Evolutionary conservation across 2,888 invertebrate genomes (phyloP), one percentile per base, ranked within the genome.

Genomic region (Timema cristinae): DNA sequence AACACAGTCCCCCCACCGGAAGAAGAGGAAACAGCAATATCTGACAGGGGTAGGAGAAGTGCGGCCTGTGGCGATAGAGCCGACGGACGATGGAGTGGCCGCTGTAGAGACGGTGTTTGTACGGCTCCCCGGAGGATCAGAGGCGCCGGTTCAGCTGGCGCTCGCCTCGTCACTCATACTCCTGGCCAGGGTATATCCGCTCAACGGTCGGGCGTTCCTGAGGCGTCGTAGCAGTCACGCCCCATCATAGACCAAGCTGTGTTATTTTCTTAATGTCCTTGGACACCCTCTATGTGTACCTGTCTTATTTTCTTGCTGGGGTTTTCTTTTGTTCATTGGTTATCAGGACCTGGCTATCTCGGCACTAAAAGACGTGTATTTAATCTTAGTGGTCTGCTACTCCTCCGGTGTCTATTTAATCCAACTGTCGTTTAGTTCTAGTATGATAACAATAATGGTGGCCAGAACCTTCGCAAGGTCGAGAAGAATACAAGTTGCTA

Each of bases 41-140:
- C 16, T 48, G 15, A 49, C 56, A 8, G 50, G 80, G 73, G 81
- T 81, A 78, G 79, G 79, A 51, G 90, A 91, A 79, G 86, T 93
- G 75, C 87, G 91, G 76, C 93, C 96, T 56, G 88, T 97, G 72
- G 95, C 97, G 61, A 90, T 97, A 70, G 97, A 97, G 82, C 95
- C 95, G 47, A 95, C 95, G 0, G 90, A 88, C 72, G 95, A 97
- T 84, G 92, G 92, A 52, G 86, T 92, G 61, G 95, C 95, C 13
- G 96, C 95, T n/a, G 93, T 97, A 69, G 92, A 93, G 72, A 94
- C 97, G 0, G 92, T 97, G 66, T 90, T 97, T 79, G 91, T 97
- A 74, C 91, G 93, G 81, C 84, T 97, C 77, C 97, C 97, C 0
- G 96, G 96, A 52, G 94, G 93, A 1, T 85, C 87, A 51, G 87